These are phyloP conservation scores for Lindbergichthys nudifrons DNA, from an alignment of 2,797 vertebrate species.

Conservation along the genomic window DNA sequence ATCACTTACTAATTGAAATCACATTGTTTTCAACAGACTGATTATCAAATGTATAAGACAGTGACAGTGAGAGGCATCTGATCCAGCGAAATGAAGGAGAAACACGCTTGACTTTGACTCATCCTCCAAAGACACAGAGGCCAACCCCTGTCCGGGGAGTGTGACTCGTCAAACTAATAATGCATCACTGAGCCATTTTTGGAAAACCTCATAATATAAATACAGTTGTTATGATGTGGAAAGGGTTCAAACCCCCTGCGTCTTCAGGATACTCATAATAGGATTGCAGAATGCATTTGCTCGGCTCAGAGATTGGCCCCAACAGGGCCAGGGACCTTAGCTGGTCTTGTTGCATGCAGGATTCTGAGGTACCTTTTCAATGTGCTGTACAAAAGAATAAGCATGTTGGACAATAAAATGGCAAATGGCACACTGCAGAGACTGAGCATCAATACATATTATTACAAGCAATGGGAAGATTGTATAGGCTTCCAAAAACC, in stretches of 20 bases:
- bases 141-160: constrained; percentile 1
- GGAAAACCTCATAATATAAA: constrained; percentile 27
- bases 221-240: constrained; percentile 18
- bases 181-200: constrained; percentile 18
- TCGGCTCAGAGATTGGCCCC: constrained; percentile 40
- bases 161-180: constrained; percentile 19
- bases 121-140: constrained; percentile 2
- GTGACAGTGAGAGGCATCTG: background rate
- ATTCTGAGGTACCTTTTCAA: constrained; percentile 21
- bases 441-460: constrained; percentile 4
- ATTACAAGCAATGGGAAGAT: background rate
- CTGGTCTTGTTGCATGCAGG: constrained; percentile 34
- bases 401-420: constrained; percentile 16
- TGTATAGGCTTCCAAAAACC: background rate
- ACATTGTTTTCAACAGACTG: background rate
- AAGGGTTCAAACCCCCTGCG: constrained; percentile 21
- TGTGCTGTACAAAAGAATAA: background rate
- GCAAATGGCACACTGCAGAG: constrained; percentile 1
- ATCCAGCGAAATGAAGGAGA: constrained; percentile 20
- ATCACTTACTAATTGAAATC: background rate
- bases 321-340: constrained; percentile 60
- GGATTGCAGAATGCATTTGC: constrained; percentile 44
- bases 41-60: background rate
- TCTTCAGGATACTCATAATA: constrained; percentile 44
- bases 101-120: background rate